phyloP scores from a whole-genome alignment of 1,140 invertebrate species.

The Meloidogyne floridensis region DNA sequence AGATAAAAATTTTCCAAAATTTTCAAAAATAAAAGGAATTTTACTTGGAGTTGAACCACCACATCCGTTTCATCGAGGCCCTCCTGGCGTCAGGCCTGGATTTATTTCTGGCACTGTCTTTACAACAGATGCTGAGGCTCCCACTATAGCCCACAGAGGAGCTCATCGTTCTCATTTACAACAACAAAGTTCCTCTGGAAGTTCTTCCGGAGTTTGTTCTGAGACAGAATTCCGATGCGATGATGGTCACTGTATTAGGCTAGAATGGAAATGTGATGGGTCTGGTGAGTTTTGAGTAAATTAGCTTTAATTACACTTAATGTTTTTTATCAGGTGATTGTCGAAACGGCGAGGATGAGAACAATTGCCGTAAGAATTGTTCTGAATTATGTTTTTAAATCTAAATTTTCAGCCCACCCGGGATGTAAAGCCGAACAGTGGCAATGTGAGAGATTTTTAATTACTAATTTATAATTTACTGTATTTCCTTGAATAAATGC shows the following conservation, averaged over 20 bases:
- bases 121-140: conserved; percentile 3
- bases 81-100: conserved; percentile 19
- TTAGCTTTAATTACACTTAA: neutral
- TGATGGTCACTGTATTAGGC: conserved; percentile 71
- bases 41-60: conserved; percentile 22
- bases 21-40: neutral
- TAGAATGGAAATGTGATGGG: conserved; percentile 73
- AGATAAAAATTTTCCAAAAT: neutral
- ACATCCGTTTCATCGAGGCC: conserved; percentile 11
- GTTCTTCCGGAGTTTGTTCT: too few species aligned
- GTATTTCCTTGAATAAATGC: too few species aligned
- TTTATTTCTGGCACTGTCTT: conserved; percentile 25
- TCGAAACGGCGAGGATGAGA: conserved; percentile 57
- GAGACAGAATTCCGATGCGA: conserved; percentile 65
- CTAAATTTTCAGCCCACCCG: conserved; percentile 58
- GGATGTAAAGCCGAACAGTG: conserved; percentile 64
- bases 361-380: conserved; percentile 59
- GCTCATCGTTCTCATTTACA: neutral
- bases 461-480: too few species aligned
- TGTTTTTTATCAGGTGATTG: conserved; percentile 47
- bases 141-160: neutral
- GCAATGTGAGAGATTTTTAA: conserved; percentile 60
- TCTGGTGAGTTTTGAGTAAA: conserved; percentile 30
- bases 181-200: neutral
- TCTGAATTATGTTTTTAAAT: neutral